Base-by-base conservation (phyloP, 2,113 vertebrate species). In the Crocuta crocuta region DNA sequence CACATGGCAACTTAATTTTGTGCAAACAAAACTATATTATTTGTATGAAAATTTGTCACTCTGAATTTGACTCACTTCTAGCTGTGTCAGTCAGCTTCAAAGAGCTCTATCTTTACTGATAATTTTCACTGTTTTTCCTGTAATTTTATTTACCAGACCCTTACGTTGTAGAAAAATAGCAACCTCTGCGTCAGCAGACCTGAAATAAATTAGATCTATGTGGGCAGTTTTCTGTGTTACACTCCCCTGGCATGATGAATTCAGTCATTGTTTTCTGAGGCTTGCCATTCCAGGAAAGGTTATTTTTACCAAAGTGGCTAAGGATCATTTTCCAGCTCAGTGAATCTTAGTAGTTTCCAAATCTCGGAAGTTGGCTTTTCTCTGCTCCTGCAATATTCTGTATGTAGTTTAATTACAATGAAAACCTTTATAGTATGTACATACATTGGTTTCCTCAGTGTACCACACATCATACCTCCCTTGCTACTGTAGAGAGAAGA, bases 291-390 rank as follows among this genome's bases (percentile, higher is more conserved):
- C 58, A 66, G 35, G 63, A 66, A 68, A 95, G 55, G 7, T 92
- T 63, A 55, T 92, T 95, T 92, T 97, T 83, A 82, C 65, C 53
- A 87, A n/a, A 39, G 68, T 66, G 48, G 89, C 89, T 86, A 45
- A 70, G 83, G 85, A 93, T 87, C 21, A 43, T 21, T 31, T 21
- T 94, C n/a, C n/a, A 33, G n/a, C 55, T 95, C n/a, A 31, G 1
- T 68, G 23, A 70, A 65, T 68, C n/a, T 39, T 70, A 48, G 33
- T 10, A 39, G 45, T 39, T 94, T 92, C 74, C 50, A 80, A 45
- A 71, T 53, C 5, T 53, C 86, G n/a, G 0, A 55, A 80, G 48
- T 96, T 82, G 39, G 35, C 1, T 13, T 86, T 73, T 50, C 33
- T 68, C 35, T 95, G 73, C 43, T 94, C 43, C 24, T 3, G 15